Conservation (phyloP, 2,888 invertebrate genomes). For the Thymelicus sylvestris region DNA sequence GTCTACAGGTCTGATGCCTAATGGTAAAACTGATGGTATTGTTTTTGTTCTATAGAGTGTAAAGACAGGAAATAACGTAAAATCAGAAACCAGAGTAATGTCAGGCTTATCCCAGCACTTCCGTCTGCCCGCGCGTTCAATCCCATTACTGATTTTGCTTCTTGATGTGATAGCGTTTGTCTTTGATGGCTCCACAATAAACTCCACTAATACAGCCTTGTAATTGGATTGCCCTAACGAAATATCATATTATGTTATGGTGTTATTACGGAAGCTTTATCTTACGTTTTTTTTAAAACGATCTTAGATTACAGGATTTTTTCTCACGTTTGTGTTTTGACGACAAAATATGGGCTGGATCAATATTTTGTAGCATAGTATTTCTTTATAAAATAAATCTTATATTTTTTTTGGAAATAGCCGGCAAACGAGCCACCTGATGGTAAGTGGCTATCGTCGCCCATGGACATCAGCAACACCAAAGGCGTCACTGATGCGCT, state of each 20-base stretch:
- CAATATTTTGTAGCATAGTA: too few species aligned
- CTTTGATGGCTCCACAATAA: constrained; percentile 33
- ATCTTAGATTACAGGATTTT: background rate
- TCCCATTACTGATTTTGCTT: constrained; percentile 31
- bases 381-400: too few species aligned
- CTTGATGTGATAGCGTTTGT: constrained; percentile 27
- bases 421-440: too few species aligned
- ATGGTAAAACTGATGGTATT: too few species aligned
- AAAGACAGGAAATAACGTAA: background rate
- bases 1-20: too few species aligned
- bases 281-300: background rate
- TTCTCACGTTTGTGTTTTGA: too few species aligned
- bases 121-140: constrained; percentile 21
- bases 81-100: constrained; percentile 24
- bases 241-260: constrained; percentile 10
- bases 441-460: too few species aligned
- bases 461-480: too few species aligned
- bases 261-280: background rate
- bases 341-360: too few species aligned
- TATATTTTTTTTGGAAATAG: too few species aligned
- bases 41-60: too few species aligned
- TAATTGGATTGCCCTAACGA: constrained; percentile 30
- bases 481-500: too few species aligned
- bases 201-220: constrained; percentile 23
- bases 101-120: constrained; percentile 15